Conservation (phyloP, 2,797 vertebrate species). For the Platyrinchus mystaceus region DNA sequence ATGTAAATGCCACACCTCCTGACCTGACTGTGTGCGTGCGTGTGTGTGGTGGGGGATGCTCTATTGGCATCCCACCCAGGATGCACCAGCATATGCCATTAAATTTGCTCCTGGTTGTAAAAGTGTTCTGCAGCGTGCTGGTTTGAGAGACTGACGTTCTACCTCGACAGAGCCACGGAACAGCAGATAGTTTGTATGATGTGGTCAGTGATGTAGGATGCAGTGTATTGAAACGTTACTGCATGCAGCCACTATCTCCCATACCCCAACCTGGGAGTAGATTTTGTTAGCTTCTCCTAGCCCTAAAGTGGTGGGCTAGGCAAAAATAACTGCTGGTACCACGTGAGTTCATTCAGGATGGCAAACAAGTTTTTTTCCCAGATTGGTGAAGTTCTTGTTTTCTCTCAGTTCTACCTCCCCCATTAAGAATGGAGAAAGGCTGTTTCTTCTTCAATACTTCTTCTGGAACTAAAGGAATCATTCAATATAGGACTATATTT, state of each 20-base stretch:
- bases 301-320: neutral
- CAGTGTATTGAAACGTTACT: rapidly evolving
- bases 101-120: neutral
- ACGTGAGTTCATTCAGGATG: neutral
- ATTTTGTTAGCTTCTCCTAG: neutral
- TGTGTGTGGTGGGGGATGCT: neutral
- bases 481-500: neutral
- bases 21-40: rapidly evolving
- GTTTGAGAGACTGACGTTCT: neutral
- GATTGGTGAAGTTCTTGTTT: neutral
- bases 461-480: neutral
- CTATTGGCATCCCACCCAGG: neutral
- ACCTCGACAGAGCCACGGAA: neutral
- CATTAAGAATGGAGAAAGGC: neutral
- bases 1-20: neutral
- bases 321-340: conserved; percentile 15
- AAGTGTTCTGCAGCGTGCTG: neutral
- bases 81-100: neutral
- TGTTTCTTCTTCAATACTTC: neutral
- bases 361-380: neutral
- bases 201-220: neutral
- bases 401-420: neutral
- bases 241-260: neutral
- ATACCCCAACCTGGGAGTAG: neutral
- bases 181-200: neutral